Conservation (phyloP, 2,113 vertebrate species). For the Scomber scombrus region DNA sequence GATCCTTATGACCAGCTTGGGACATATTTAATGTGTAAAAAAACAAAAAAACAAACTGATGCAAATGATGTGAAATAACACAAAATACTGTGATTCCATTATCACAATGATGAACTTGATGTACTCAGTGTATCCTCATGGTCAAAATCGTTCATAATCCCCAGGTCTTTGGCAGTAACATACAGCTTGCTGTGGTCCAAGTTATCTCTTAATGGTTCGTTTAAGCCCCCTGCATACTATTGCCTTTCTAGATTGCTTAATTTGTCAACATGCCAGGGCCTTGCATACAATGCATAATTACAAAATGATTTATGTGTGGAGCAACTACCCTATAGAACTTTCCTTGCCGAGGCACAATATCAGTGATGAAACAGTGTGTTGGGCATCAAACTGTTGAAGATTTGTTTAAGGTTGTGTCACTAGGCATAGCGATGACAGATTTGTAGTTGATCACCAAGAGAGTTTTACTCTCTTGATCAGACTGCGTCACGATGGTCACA, state of each 20-base stretch:
- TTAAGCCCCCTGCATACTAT: constrained; percentile 52
- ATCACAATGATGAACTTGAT: constrained; percentile 3
- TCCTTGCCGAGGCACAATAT: constrained; percentile 13
- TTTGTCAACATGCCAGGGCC: constrained; percentile 76
- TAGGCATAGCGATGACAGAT: constrained; percentile 67
- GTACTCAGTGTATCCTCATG: neutral
- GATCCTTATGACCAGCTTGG: no score
- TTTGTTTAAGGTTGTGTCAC: constrained; percentile 75
- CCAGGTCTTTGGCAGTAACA: constrained; percentile 4
- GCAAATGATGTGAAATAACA: neutral
- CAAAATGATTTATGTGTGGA: constrained; percentile 78
- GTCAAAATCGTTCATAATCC: constrained; percentile 14
- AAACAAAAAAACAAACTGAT: no score
- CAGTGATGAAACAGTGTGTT: constrained; percentile 58
- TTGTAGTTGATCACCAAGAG: constrained; percentile 71
- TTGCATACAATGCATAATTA: constrained; percentile 77
- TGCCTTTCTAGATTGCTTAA: constrained; percentile 72
- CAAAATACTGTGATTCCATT: neutral
- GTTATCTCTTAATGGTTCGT: constrained; percentile 60
- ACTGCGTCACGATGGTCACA: constrained; percentile 75
- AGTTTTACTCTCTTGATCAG: constrained; percentile 76
- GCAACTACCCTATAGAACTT: constrained; percentile 55
- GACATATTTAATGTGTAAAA: no score
- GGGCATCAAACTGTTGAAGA: constrained; percentile 66
- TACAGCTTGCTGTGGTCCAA: constrained; percentile 32